These are phyloP conservation scores for Drosophila mercatorum DNA, from an alignment of 2,888 invertebrate genomes.

Conservation along the genomic window DNA sequence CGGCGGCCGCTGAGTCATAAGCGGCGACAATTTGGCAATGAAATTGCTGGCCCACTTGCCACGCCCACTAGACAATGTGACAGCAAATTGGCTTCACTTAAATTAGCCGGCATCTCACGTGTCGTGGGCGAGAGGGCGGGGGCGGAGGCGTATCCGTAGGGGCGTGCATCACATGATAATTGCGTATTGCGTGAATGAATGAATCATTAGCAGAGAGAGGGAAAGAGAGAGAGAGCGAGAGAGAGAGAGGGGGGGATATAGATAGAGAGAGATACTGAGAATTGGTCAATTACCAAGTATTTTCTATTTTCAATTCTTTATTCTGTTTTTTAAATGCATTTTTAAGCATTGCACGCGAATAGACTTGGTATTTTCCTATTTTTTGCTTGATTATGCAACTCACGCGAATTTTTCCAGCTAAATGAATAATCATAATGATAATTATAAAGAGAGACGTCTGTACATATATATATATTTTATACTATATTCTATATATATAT, in stretches of 20 bases:
- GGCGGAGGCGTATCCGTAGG: neutral
- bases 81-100: slow-evolving; percentile 33
- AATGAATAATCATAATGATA: slow-evolving; percentile 39
- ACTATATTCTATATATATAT: no score
- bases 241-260: neutral
- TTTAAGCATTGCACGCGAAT: slow-evolving; percentile 32
- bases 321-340: slow-evolving; percentile 31
- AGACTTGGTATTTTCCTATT: neutral
- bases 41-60: slow-evolving; percentile 58
- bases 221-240: slow-evolving; percentile 1
- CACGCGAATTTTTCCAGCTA: slow-evolving; percentile 50
- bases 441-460: slow-evolving; percentile 27
- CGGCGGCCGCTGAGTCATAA: slow-evolving; percentile 56
- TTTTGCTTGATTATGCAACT: slow-evolving; percentile 46
- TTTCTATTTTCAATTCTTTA: slow-evolving; percentile 21
- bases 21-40: slow-evolving; percentile 71
- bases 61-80: slow-evolving; percentile 54
- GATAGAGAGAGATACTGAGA: slow-evolving; percentile 4
- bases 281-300: slow-evolving; percentile 29
- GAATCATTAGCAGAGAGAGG: slow-evolving; percentile 37
- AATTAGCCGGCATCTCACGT: slow-evolving; percentile 76
- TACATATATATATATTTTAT: neutral
- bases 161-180: slow-evolving; percentile 69
- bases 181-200: slow-evolving; percentile 70
- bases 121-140: slow-evolving; percentile 38